These are phyloP conservation scores for Drosophila sp. DNA, from an alignment of 1,140 invertebrate species.

Conservation along the genomic window DNA sequence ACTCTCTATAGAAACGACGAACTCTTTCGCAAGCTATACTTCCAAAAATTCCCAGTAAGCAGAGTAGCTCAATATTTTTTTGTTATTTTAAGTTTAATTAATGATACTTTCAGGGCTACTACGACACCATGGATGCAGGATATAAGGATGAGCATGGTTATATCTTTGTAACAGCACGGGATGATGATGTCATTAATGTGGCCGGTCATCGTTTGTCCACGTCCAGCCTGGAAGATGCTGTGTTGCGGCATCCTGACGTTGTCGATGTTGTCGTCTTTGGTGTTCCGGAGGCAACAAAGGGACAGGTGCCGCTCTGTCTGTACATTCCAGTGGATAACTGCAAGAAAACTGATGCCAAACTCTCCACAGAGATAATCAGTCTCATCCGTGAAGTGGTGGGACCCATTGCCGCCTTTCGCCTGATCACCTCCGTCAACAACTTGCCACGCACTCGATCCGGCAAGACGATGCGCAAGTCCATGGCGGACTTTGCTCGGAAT, in stretches of 20 bases:
- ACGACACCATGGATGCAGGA: conserved; percentile 98
- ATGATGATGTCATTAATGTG: conserved; percentile 98
- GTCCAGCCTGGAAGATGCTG: conserved; percentile 94
- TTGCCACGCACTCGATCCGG: conserved; percentile 92
- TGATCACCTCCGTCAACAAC: conserved; percentile 90
- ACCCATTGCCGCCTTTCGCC: conserved; percentile 94
- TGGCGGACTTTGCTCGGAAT: conserved; percentile 92
- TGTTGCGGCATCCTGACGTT: conserved; percentile 92
- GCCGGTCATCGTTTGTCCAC: conserved; percentile 96
- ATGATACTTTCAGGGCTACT: conserved; percentile 90
- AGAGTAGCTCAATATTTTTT: not conserved
- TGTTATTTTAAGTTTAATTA: not conserved
- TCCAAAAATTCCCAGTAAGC: conserved; percentile 91
- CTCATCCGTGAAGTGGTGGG: conserved; percentile 93
- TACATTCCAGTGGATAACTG: conserved; percentile 89
- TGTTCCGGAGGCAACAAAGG: conserved; percentile 94
- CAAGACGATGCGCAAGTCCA: conserved; percentile 94
- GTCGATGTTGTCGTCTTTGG: conserved; percentile 95
- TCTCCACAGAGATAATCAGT: conserved; percentile 88
- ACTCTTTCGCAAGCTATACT: conserved; percentile 92
- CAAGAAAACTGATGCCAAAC: conserved; percentile 86
- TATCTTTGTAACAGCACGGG: conserved; percentile 94
- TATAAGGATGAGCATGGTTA: conserved; percentile 93
- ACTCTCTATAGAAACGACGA: conserved; percentile 93
- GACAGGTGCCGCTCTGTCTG: conserved; percentile 94